phyloP scores from a whole-genome alignment of 2,888 invertebrate genomes.

The Mongoloraphidia duomilia region DNA sequence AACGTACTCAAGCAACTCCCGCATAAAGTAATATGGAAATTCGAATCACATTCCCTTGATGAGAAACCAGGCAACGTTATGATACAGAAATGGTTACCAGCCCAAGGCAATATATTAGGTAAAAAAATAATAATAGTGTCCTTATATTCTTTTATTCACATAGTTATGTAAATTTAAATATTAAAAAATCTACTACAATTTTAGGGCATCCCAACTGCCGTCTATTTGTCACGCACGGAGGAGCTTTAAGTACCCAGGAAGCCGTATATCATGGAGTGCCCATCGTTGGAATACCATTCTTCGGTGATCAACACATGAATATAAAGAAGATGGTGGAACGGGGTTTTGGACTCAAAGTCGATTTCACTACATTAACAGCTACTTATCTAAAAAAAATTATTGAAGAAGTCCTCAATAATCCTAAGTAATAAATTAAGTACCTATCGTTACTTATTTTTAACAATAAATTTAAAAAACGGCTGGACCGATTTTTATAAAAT shows the following conservation, averaged over 20 bases:
- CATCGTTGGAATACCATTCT: neutral
- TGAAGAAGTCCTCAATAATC: neutral
- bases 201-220: neutral
- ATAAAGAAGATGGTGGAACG: neutral
- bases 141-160: too few species aligned
- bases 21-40: slow-evolving; percentile 31
- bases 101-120: slow-evolving; percentile 31
- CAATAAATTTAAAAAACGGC: too few species aligned
- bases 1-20: slow-evolving; percentile 26
- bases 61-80: slow-evolving; percentile 27
- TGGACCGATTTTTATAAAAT: too few species aligned
- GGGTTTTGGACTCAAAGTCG: neutral
- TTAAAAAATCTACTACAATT: neutral
- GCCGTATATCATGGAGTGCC: neutral
- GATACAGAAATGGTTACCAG: slow-evolving; percentile 29
- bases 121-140: slow-evolving; percentile 3
- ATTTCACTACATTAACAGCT: neutral
- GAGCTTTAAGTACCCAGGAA: neutral
- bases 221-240: neutral
- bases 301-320: neutral
- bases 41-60: slow-evolving; percentile 25
- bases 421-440: neutral
- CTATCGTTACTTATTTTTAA: too few species aligned
- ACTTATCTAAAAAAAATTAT: neutral
- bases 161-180: too few species aligned